Evolutionary conservation across 2,113 vertebrate species (phyloP), one percentile per base, ranked within the genome.

Genomic region (Lepus americanus): DNA sequence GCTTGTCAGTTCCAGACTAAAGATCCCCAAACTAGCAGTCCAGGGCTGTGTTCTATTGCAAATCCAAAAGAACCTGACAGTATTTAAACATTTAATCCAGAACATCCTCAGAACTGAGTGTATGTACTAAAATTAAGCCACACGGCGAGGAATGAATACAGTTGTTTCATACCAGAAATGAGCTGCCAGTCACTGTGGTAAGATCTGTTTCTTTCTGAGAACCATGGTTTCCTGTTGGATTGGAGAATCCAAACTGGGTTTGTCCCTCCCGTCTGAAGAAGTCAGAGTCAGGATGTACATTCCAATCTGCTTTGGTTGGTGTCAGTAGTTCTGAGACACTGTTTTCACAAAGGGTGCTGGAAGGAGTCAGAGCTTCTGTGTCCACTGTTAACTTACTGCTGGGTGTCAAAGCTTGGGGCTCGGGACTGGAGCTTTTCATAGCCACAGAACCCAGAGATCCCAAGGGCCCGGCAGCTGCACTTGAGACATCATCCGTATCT

Each of bases 161-260:
- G n/a, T n/a, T n/a, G n/a, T n/a, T n/a, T n/a, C n/a, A n/a, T n/a
- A n/a, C n/a, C n/a, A n/a, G n/a, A n/a, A n/a, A n/a, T n/a, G n/a
- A n/a, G n/a, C n/a, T n/a, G n/a, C n/a, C n/a, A n/a, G n/a, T n/a
- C 39, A 44, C 39, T 44, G 39, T 44, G 39, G 39, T 98, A 63
- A 99, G 98, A 94, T 99, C 99, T 13, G 98, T 97, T 74, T 99
- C 99, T 95, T 99, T 99, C 98, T 99, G 99, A 33, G 99, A 98
- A 72, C 98, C 99, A 97, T 99, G 99, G 97, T 98, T 98, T 96
- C 98, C 98, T 1, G 97, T 96, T 31, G 98, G 98, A 69, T 98
- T 98, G 39, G 99, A 98, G 97, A 99, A 99, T 77, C 99, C 99
- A 97, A 99, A 99, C 97, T 99, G 99, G 0, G 99, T 98, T 90